phyloP scores from a whole-genome alignment of 1,140 invertebrate genomes.

The Lasioglossum albipes region DNA sequence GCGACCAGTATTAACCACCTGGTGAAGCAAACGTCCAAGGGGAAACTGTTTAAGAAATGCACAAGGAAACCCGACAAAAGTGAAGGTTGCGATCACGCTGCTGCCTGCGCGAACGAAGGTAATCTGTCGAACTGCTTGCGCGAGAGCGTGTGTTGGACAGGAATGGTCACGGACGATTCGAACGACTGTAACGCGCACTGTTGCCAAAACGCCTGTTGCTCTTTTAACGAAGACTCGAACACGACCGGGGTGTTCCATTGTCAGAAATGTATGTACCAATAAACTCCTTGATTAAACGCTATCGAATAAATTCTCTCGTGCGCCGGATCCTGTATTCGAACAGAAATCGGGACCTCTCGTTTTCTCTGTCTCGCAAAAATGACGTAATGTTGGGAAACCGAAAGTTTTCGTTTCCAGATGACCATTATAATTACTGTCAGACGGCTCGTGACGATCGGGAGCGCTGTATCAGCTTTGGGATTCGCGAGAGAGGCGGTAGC shows the following conservation, averaged over 20 bases:
- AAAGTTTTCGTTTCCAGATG: conserved; percentile 11
- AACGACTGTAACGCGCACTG: not conserved
- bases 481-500: conserved; percentile 45
- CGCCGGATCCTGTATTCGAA: too few relatives aligned
- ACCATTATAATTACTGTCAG: not conserved
- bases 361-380: not conserved
- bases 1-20: conserved; percentile 31
- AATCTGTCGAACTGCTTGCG: conserved; percentile 1
- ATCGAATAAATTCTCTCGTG: not conserved
- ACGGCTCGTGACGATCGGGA: not conserved
- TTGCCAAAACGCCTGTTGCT: conserved; percentile 20
- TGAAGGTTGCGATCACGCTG: not conserved
- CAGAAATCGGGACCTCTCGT: not conserved
- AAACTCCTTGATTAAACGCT: too few relatives aligned
- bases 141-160: conserved; percentile 26
- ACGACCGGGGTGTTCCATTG: not conserved
- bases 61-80: not conserved
- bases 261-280: not conserved
- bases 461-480: too few relatives aligned
- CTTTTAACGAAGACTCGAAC: not conserved
- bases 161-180: not conserved
- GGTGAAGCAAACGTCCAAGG: conserved; percentile 36
- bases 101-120: not conserved
- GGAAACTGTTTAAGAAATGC: conserved; percentile 21
- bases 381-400: not conserved